A percentile compares a stretch with the other conserved stretches of the same genome.
These are phyloP conservation scores for zebrafish (Danio rerio) DNA, from an alignment of 2,113 vertebrate species.

Conservation along the genomic window DNA sequence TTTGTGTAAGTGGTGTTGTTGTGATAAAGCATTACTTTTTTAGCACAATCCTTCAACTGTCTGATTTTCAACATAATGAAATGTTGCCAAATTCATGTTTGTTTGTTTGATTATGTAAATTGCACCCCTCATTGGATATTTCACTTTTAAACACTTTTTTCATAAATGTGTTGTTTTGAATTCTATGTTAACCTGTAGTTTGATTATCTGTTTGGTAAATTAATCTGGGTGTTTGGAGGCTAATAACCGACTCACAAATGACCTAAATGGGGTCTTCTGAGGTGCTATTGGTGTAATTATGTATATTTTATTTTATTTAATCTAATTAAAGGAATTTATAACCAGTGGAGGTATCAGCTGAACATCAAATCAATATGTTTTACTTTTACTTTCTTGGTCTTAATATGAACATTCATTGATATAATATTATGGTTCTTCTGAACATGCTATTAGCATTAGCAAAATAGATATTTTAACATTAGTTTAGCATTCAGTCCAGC, in stretches of 20 bases:
- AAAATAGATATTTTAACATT: background rate
- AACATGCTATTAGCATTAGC: background rate
- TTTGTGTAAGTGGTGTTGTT: no score
- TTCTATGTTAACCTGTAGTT: slow-evolving; percentile 68
- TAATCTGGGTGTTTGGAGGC: slow-evolving; percentile 75
- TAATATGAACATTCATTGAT: background rate
- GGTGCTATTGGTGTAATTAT: slow-evolving; percentile 70
- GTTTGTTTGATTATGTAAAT: no score
- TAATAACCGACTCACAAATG: slow-evolving; percentile 74
- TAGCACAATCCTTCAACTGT: no score
- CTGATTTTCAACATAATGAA: no score
- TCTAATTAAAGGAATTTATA: slow-evolving; percentile 42
- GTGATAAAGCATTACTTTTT: no score
- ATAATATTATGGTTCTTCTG: background rate
- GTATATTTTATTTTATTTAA: slow-evolving; percentile 63
- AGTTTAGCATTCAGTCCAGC: background rate
- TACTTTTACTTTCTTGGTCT: background rate
- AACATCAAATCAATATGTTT: background rate
- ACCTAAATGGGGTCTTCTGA: slow-evolving; percentile 70
- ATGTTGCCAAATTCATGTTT: no score
- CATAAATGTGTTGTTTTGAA: slow-evolving; percentile 75
- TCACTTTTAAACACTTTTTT: no score
- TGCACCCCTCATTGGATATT: no score
- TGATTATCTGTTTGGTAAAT: slow-evolving; percentile 78
- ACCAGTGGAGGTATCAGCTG: background rate